Conservation (phyloP, 64 coral and sea anemone species). For the Actinia equina region DNA sequence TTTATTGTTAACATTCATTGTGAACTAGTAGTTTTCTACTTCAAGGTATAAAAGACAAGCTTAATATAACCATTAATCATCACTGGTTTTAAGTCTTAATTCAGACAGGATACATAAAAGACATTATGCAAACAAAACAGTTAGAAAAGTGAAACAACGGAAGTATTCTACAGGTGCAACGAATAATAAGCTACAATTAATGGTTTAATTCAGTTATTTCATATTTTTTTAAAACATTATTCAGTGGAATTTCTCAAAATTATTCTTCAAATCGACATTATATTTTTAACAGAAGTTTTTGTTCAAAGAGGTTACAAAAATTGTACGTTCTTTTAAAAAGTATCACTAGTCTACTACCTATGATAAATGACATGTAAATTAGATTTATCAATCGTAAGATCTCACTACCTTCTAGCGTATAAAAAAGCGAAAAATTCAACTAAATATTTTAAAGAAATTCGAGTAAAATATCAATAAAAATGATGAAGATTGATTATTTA, state of each 20-base stretch:
- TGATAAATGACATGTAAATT: neutral
- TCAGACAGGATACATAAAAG: neutral
- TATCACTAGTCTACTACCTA: neutral
- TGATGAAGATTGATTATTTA: neutral
- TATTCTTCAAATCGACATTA: neutral
- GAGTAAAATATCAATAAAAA: neutral
- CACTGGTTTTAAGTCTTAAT: neutral
- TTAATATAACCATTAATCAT: neutral
- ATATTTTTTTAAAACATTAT: neutral
- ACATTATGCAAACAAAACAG: neutral
- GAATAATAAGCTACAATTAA: neutral
- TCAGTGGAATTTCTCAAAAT: neutral
- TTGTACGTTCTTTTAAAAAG: neutral
- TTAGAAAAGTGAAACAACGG: neutral
- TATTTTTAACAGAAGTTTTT: neutral
- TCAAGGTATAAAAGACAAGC: neutral
- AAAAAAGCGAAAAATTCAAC: neutral
- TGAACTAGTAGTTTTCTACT: neutral
- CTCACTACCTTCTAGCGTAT: neutral
- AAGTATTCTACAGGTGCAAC: neutral
- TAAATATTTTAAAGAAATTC: neutral
- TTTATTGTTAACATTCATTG: neutral
- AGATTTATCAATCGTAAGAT: neutral
- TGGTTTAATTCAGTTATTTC: neutral
- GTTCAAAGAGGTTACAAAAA: neutral